phyloP scores from a whole-genome alignment of 2,797 vertebrate species.

The Carapus acus region DNA sequence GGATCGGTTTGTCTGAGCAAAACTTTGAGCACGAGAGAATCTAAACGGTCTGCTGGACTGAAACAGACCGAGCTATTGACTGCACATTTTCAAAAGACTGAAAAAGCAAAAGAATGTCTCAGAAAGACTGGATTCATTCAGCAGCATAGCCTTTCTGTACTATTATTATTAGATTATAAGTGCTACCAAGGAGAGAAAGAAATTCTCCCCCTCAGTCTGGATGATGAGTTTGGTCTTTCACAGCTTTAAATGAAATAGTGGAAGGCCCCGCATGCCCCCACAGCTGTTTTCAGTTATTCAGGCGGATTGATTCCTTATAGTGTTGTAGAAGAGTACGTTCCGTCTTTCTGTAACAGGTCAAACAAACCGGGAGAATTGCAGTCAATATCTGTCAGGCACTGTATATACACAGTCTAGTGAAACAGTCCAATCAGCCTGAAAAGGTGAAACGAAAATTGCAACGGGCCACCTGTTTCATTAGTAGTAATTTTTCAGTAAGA shows the following conservation, averaged over 20 bases:
- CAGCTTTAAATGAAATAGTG: conserved; percentile 49
- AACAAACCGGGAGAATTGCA: background rate
- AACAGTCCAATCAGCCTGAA: background rate
- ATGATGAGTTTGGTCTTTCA: conserved; percentile 27
- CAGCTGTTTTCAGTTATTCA: background rate
- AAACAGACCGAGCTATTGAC: conserved; percentile 21
- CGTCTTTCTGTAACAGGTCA: background rate
- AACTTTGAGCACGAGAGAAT: conserved; percentile 4
- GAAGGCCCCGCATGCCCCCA: background rate
- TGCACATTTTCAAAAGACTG: conserved; percentile 11
- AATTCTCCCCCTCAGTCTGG: conserved; percentile 13
- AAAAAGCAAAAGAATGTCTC: conserved; percentile 16
- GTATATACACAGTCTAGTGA: background rate
- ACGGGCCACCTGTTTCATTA: conserved; percentile 27
- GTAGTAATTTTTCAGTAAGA: conserved; percentile 15
- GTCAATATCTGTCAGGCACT: background rate
- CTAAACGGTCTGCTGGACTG: conserved; percentile 29
- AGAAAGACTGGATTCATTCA: conserved; percentile 43
- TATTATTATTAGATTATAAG: conserved; percentile 19
- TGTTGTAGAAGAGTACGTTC: background rate
- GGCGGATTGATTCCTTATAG: background rate
- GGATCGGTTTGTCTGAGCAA: background rate
- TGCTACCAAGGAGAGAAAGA: conserved; percentile 25
- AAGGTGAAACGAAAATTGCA: background rate
- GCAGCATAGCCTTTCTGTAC: conserved; percentile 13